Percentiles rank a stretch among this genome's conserved stretches.
These are phyloP conservation scores for Baccha elongata DNA, from an alignment of 2,888 invertebrate species.

Conservation along the genomic window DNA sequence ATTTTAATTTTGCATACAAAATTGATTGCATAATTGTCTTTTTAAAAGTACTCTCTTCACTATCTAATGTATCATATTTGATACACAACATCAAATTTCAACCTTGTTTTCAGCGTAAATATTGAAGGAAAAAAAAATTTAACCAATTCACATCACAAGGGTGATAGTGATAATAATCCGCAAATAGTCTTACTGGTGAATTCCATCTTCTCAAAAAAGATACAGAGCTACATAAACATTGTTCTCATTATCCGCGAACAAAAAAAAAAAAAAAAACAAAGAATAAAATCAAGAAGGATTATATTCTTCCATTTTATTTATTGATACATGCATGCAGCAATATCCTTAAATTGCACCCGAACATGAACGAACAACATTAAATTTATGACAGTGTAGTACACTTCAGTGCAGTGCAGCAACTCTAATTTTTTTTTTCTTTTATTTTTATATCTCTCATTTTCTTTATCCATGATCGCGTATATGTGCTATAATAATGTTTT, in stretches of 20 bases:
- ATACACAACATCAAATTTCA: too few relatives aligned
- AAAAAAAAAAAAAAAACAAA: neutral
- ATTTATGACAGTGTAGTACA: constrained; percentile 50
- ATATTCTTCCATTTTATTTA: constrained; percentile 50
- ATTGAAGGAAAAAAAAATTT: too few relatives aligned
- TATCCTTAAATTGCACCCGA: constrained; percentile 44
- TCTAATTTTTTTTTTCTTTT: constrained; percentile 26
- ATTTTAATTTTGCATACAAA: too few relatives aligned
- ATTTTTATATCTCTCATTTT: constrained; percentile 33
- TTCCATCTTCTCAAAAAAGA: neutral
- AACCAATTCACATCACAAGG: too few relatives aligned
- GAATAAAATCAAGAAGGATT: constrained; percentile 25
- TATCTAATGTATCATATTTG: too few relatives aligned
- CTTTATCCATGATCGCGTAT: constrained; percentile 30
- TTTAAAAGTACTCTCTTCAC: too few relatives aligned
- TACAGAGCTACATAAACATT: neutral
- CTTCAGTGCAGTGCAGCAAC: constrained; percentile 22
- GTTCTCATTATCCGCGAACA: neutral
- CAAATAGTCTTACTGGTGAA: neutral
- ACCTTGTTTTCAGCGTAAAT: too few relatives aligned
- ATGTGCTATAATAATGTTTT: neutral
- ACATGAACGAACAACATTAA: constrained; percentile 60
- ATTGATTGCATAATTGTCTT: too few relatives aligned
- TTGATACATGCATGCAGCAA: constrained; percentile 56
- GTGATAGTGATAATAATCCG: too few relatives aligned